Conservation (phyloP, 2,888 invertebrate species). For the Rhopalosiphum nymphaeae region DNA sequence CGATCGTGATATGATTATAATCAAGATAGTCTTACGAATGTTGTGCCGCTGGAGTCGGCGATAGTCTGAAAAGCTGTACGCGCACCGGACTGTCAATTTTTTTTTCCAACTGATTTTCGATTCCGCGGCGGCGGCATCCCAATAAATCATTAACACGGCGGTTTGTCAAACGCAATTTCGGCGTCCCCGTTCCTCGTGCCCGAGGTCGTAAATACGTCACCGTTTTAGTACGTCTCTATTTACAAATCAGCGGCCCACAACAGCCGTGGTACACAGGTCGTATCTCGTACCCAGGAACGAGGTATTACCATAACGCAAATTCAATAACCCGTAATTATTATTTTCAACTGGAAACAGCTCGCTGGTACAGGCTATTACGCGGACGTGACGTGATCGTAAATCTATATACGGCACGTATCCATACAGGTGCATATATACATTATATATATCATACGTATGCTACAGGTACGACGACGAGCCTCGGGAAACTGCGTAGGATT, state of each 20-base stretch:
- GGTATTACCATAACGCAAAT: neutral
- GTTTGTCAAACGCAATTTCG: slow-evolving; percentile 13
- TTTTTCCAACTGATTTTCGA: neutral
- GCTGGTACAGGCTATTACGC: neutral
- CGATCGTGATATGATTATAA: neutral
- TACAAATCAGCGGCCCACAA: slow-evolving; percentile 6
- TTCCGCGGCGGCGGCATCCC: neutral
- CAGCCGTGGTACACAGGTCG: neutral
- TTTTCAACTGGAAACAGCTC: neutral
- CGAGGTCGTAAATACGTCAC: slow-evolving; percentile 15
- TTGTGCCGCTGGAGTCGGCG: neutral
- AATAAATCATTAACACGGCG: neutral
- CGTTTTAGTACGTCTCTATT: slow-evolving; percentile 41
- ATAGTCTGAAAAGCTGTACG: neutral
- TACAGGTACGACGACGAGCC: neutral
- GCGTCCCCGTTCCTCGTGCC: neutral
- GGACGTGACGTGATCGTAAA: neutral
- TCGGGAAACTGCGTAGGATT: slow-evolving; percentile 37
- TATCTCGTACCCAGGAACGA: neutral
- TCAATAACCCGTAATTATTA: slow-evolving; percentile 52
- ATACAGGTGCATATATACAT: too few species aligned
- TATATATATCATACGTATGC: too few species aligned
- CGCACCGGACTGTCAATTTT: neutral
- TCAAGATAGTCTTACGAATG: neutral
- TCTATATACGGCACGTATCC: neutral